Conservation (phyloP, 2,888 invertebrate species). For the Phytoseiulus persimilis region DNA sequence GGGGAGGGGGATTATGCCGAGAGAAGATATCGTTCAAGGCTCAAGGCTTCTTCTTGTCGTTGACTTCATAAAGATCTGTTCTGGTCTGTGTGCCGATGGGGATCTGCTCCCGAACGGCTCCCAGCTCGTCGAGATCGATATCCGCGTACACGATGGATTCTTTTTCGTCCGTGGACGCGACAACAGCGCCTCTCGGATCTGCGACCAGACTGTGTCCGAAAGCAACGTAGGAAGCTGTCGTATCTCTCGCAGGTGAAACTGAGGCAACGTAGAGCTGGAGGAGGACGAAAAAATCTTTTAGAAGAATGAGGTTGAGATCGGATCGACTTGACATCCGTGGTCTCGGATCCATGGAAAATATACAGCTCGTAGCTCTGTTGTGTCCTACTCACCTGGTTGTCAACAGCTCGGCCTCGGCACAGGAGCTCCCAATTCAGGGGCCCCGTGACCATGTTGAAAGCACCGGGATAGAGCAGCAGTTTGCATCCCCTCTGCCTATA, state of each 20-base stretch:
- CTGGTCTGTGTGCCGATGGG: conserved; percentile 68
- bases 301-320: neutral
- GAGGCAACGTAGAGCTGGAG: conserved; percentile 66
- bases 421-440: conserved; percentile 85
- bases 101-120: conserved; percentile 72
- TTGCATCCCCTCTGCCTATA: conserved; percentile 62
- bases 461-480: conserved; percentile 79
- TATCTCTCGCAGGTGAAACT: conserved; percentile 71
- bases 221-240: conserved; percentile 65
- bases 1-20: too few relatives aligned
- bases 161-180: conserved; percentile 61
- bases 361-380: too few relatives aligned
- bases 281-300: neutral
- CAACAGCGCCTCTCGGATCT: conserved; percentile 70
- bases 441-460: conserved; percentile 93
- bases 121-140: conserved; percentile 58
- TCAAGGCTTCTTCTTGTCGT: conserved; percentile 19
- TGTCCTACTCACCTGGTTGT: conserved; percentile 61
- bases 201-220: conserved; percentile 79
- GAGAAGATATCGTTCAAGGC: neutral
- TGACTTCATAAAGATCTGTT: conserved; percentile 62
- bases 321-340: too few relatives aligned
- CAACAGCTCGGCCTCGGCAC: conserved; percentile 69
- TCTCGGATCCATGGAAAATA: too few relatives aligned
- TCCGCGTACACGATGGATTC: conserved; percentile 66